Percentiles rank a stretch among this genome's conserved stretches.
phyloP scores from a whole-genome alignment of 2,888 invertebrate genomes.

The Heliconius cydno region DNA sequence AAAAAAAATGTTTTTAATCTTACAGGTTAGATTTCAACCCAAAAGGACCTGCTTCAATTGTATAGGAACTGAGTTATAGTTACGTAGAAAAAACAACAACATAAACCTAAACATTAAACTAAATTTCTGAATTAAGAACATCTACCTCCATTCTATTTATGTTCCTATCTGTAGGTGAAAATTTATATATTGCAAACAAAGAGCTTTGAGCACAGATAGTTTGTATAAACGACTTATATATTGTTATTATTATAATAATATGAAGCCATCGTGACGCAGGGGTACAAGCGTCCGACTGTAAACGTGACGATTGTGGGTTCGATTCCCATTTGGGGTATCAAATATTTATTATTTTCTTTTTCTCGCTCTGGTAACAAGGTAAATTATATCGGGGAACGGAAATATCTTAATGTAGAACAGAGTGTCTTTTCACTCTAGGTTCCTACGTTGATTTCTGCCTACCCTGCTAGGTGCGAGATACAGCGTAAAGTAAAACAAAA shows the following conservation, averaged over 20 bases:
- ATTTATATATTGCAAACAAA: neutral
- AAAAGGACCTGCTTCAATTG: neutral
- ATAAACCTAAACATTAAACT: neutral
- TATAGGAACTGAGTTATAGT: neutral
- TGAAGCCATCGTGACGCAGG: neutral
- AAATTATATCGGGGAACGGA: neutral
- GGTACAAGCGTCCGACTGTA: neutral
- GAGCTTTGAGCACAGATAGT: neutral
- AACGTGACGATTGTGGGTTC: neutral
- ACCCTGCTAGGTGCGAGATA: neutral
- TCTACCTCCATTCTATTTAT: neutral
- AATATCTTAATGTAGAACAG: neutral
- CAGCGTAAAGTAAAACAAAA: neutral
- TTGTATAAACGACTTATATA: neutral
- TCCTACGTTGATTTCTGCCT: neutral
- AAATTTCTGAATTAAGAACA: neutral
- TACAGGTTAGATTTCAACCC: neutral
- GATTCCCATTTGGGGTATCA: neutral
- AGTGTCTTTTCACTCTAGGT: neutral
- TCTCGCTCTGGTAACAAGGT: neutral
- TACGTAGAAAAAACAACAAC: neutral
- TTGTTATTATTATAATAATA: neutral
- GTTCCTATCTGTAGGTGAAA: neutral
- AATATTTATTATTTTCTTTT: neutral
- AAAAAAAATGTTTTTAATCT: too few species aligned